These are phyloP conservation scores for Pseudococcus jackbeardsleyi DNA, from an alignment of 2,888 invertebrate genomes.

Conservation along the genomic window DNA sequence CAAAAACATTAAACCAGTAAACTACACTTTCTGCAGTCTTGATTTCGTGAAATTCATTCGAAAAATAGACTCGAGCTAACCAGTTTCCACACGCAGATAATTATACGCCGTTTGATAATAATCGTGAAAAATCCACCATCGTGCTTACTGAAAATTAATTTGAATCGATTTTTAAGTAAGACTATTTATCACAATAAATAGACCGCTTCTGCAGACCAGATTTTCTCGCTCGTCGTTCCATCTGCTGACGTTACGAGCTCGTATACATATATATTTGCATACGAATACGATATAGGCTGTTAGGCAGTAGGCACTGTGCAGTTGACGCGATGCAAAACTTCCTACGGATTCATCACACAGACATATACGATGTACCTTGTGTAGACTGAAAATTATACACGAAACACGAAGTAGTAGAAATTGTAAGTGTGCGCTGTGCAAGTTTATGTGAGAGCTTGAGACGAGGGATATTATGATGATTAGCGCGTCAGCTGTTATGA, in stretches of 20 bases:
- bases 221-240: neutral
- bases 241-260: neutral
- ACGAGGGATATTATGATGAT: neutral
- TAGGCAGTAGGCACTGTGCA: neutral
- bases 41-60: neutral
- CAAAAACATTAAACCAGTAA: neutral
- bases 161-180: constrained; percentile 13
- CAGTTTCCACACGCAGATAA: neutral
- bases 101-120: neutral
- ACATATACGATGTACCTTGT: neutral
- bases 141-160: constrained; percentile 22
- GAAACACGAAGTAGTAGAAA: neutral
- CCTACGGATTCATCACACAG: neutral
- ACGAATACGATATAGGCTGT: neutral
- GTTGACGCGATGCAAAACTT: neutral
- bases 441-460: neutral
- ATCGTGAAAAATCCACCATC: neutral
- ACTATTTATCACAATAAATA: neutral
- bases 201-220: neutral
- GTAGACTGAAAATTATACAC: neutral
- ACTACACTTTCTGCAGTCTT: neutral
- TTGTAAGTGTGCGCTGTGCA: neutral
- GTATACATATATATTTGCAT: constrained; percentile 11
- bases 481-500: neutral
- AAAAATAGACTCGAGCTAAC: neutral